Conservation (phyloP, 2,113 vertebrate species). For the Paradoxurus hermaphroditus region DNA sequence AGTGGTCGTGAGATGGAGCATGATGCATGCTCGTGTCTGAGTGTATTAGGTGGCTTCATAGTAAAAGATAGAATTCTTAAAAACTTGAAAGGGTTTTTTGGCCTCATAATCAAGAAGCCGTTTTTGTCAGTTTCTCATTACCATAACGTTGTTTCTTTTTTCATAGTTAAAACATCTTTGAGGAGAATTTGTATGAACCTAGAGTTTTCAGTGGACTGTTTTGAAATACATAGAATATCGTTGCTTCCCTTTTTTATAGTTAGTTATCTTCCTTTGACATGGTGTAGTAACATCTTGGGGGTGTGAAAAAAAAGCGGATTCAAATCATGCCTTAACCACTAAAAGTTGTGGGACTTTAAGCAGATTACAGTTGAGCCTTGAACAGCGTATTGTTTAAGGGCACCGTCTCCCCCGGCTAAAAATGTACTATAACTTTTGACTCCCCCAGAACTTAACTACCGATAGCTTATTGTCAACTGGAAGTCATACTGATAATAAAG, state of each 20-base stretch:
- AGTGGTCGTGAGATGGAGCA: not conserved
- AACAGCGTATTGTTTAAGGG: not conserved
- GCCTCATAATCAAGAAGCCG: not conserved
- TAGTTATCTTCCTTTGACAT: not conserved
- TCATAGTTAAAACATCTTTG: constrained; percentile 4
- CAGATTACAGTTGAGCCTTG: not conserved
- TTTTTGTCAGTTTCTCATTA: constrained; percentile 10
- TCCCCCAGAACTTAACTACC: not conserved
- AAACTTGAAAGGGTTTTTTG: not conserved
- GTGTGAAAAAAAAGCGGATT: constrained; percentile 21
- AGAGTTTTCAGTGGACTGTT: not conserved
- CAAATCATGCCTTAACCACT: not conserved
- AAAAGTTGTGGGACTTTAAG: not conserved
- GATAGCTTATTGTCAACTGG: not conserved
- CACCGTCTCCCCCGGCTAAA: not conserved
- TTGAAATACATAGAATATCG: not conserved
- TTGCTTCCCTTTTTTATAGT: not conserved
- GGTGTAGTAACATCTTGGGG: not conserved
- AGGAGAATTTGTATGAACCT: not conserved
- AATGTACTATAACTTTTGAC: not conserved
- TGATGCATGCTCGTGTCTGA: not conserved
- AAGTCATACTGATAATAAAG: not conserved
- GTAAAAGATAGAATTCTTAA: constrained; percentile 25
- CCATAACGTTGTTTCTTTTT: not conserved
- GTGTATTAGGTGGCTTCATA: not conserved